phyloP scores from a whole-genome alignment of 2,797 vertebrate species.

The Netta rufina region DNA sequence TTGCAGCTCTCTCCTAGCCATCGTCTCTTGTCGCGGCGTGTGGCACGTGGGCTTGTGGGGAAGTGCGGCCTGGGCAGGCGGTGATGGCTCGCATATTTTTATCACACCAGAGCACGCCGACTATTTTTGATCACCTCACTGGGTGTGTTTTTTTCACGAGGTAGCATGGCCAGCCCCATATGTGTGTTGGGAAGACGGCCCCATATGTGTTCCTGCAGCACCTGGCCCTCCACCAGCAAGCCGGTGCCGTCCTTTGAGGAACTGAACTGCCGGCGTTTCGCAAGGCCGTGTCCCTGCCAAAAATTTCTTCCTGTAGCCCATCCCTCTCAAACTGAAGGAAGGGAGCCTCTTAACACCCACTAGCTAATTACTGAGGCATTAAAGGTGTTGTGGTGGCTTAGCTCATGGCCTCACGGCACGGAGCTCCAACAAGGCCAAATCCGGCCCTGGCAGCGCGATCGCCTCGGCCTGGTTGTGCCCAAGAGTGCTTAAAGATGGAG shows the following conservation, averaged over 20 bases:
- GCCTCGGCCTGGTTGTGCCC: not conserved
- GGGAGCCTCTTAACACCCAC: not conserved
- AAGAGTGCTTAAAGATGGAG: not conserved
- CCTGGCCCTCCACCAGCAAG: not conserved
- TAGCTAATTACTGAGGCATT: not conserved
- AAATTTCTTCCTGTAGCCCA: not conserved
- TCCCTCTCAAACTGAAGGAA: not conserved
- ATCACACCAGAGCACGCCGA: not conserved
- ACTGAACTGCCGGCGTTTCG: not conserved
- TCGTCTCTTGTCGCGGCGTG: accelerated
- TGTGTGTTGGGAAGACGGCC: too few relatives aligned
- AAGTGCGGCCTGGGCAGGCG: not conserved
- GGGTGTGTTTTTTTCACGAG: not conserved
- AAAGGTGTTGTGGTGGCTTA: not conserved
- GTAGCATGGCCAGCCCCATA: not conserved
- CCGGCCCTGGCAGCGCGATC: not conserved
- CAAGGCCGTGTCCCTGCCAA: not conserved
- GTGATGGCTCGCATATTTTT: not conserved
- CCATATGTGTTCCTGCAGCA: not conserved
- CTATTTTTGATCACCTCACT: not conserved
- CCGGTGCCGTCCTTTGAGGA: not conserved
- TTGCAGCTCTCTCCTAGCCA: not conserved
- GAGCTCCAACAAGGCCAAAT: not conserved
- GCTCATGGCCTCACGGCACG: not conserved
- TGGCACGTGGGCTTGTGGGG: not conserved